Evolutionary conservation across 2,888 invertebrate species (phyloP), one percentile per base, ranked within the genome.

Genomic region (Lasioglossum marginatum): DNA sequence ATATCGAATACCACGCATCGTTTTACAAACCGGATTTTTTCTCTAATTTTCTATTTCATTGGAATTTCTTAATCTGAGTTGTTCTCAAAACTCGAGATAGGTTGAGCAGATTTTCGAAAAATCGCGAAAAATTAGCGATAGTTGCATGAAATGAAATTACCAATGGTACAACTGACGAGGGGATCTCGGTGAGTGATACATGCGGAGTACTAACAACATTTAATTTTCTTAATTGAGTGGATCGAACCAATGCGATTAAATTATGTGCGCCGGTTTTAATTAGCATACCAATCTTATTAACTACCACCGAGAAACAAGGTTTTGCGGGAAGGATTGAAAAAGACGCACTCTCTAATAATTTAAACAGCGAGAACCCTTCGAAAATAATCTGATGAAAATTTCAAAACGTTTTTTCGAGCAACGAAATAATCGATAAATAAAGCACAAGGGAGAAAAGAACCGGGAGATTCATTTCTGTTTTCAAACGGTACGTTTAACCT

Each of bases 401-500:
- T 43, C 8, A 10, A 71, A 23, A 34, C 4, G 16, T n/a, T 31
- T 52, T 45, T 43, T 31, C 57, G 43, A 12, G n/a, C 37, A 57
- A 71, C 57, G 79, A 77, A 48, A 60, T 40, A 77, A 79, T 74
- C 60, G 66, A 40, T 8, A 37, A 68, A 48, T 68, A 57, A 76
- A 63, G 27, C 23, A 63, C n/a, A 23, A 40, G 48, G 37, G 66
- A 72, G 60, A 31, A 34, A 73, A 48, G 63, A 75, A 79, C 52
- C 37, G 48, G 52, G 34, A 37, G 48, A 81, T 77, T 79, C 79
- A 34, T 77, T 79, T 71, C 31, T 52, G n/a, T 75, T 81, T 82
- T 81, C 63, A 77, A 72, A 83, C 48, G 57, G 78, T 85, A 76
- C 80, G 76, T 84, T 91, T 87, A 91, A 90, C 81, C 90, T 88